Percentiles rank a stretch among this genome's conserved stretches.
Conservation (phyloP, 2,888 invertebrate genomes). For the Brachylomia viminalis region DNA sequence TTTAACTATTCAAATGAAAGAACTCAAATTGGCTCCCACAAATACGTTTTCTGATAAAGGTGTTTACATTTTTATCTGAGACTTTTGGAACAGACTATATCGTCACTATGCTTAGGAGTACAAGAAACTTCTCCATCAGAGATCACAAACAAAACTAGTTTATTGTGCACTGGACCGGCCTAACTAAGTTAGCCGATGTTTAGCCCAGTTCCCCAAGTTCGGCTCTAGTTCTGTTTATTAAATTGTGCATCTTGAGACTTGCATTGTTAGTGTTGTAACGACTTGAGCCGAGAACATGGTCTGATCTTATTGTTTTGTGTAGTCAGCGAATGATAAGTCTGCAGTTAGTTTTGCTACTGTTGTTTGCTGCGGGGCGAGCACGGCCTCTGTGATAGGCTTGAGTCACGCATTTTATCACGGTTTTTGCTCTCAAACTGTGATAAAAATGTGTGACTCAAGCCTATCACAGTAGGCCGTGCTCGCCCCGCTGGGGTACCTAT, state of each 20-base stretch:
- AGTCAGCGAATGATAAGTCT: constrained; percentile 18
- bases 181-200: constrained; percentile 59
- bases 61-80: neutral
- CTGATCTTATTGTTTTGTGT: constrained; percentile 41
- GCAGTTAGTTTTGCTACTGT: constrained; percentile 32
- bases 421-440: no score
- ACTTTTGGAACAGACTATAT: neutral
- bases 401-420: no score
- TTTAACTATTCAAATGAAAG: no score
- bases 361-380: no score
- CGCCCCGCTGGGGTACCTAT: neutral
- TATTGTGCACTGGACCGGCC: constrained; percentile 34
- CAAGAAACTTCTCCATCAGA: constrained; percentile 32
- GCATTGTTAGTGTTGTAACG: constrained; percentile 38
- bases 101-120: constrained; percentile 1
- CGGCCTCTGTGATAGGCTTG: no score
- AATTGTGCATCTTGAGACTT: constrained; percentile 60
- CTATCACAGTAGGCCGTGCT: no score
- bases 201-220: constrained; percentile 59
- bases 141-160: constrained; percentile 45
- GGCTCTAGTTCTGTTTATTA: constrained; percentile 54
- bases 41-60: no score
- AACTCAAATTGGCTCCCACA: neutral
- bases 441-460: no score
- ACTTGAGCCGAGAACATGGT: constrained; percentile 28